These are phyloP conservation scores for Thumatha senex DNA, from an alignment of 2,888 invertebrate genomes.

Conservation along the genomic window DNA sequence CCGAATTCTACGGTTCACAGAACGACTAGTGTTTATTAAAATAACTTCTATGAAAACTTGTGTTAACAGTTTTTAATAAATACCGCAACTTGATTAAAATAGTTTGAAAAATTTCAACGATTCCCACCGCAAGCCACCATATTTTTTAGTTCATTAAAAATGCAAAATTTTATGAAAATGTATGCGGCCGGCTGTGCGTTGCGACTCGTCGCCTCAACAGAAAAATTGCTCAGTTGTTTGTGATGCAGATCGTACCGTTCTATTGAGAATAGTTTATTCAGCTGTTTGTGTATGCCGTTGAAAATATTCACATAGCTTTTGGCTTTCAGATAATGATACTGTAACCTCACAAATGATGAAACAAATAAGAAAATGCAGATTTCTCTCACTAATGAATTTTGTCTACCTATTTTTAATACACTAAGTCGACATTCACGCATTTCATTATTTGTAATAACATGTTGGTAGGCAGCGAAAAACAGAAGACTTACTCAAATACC, in stretches of 20 bases:
- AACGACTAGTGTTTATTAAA: too few relatives aligned
- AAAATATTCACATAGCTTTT: not conserved
- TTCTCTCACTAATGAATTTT: too few relatives aligned
- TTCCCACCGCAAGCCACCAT: conserved; percentile 39
- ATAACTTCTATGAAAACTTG: too few relatives aligned
- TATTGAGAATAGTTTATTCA: conserved; percentile 23
- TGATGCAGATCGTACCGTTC: conserved; percentile 52
- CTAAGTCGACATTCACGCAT: too few relatives aligned
- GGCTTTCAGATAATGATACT: not conserved
- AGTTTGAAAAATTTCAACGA: conserved; percentile 39
- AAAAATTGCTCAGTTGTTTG: conserved; percentile 57
- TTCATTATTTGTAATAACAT: too few relatives aligned
- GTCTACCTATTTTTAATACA: too few relatives aligned
- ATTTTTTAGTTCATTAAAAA: conserved; percentile 70
- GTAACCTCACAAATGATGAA: not conserved
- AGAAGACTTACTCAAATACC: too few relatives aligned
- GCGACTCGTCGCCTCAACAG: conserved; percentile 47
- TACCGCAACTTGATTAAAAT: conserved; percentile 4
- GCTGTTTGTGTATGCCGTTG: not conserved
- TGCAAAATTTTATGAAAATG: conserved; percentile 76
- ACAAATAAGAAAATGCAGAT: too few relatives aligned
- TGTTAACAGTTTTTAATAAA: too few relatives aligned
- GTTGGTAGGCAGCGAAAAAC: too few relatives aligned
- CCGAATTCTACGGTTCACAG: too few relatives aligned
- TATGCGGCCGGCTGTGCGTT: conserved; percentile 58